Evolutionary conservation across 2,888 invertebrate species (phyloP), one percentile per base, ranked within the genome.

Genomic region (Chirona hameri): DNA sequence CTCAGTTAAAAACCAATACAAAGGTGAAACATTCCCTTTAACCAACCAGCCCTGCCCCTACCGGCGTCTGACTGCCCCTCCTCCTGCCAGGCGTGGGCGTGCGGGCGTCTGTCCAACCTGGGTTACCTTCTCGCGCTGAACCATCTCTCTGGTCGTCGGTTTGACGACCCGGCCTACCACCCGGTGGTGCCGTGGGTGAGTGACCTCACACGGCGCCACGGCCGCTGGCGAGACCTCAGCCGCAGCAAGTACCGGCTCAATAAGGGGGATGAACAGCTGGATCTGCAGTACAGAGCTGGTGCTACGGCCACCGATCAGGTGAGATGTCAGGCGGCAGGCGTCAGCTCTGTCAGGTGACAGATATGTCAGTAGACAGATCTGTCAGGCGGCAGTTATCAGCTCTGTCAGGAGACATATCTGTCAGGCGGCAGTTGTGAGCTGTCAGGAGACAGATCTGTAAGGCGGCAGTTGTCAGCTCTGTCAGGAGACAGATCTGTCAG

Each of bases 121-220:
- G 96, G 97, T 86, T 99, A 99, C 88, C 90, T 99, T 82, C 92
- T 95, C 85, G 93, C 94, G 83, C 89, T 99, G 81, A 99, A 99
- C 88, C 91, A 92, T 86, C 90, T 95, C 82, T 93, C 95, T 55
- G 97, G 97, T 0, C 90, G 97, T 84, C 91, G 93, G 85, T 90
- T 92, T 65, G 93, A 92, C 82, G 95, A 97, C 88, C 96, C 97
- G 0, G 94, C 94, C 86, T 94, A 96, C 86, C 97, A 99, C 88
- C 95, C 96, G 86, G 95, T 99, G 84, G 93, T 99, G 88, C 99
- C 99, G 0, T 99, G 99, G 99, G 95, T 99, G 0, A 95, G 95
- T 52, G 97, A 99, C 89, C 98, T 99, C 87, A 90, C 93, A 24
- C 92, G 93, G 0, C 91, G 93, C 85, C 93, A 93, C 88, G 95